Base-by-base conservation (phyloP, 1,140 invertebrate genomes). In the Nilaparvata lugens region DNA sequence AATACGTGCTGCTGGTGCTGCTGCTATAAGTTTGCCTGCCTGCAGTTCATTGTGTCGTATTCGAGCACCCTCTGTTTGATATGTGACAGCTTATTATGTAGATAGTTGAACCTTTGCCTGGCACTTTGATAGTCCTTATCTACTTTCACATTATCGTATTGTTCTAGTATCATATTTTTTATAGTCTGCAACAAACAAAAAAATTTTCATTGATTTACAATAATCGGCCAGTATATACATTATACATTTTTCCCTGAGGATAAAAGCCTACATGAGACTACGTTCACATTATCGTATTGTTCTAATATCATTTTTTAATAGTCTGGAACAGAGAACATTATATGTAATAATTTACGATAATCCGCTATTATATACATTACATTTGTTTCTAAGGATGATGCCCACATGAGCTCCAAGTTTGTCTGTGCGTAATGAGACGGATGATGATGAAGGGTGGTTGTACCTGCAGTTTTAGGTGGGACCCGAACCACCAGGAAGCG, bases 11-110 rank as follows among this genome's bases (percentile, higher is more conserved):
- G 61, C 55, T 62, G 52, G 25, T 55, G 21, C 52, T 62, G 28
- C 4, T 35, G 31, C 31, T 35, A 35, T 35, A 35, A 35, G 3
- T 56, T 56, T 2, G 51, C 51, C 45, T 1, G 45, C 16, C 45
- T 2, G 45, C 45, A 11, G 2, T 48, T 9, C 2, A 23, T 9
- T 4, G 45, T 23, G 69, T 95, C 91, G 75, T 88, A 95, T 21
- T 92, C 88, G 57, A 79, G 70, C 16, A 95, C 89, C 69, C 93
- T 79, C 65, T 82, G 80, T 75, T 95, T 95, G 71, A 95, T 93
- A 73, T 94, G 88, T 61, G 87, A 87, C 72, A 96, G 78, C 73
- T 95, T 96, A 54, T 85, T 84, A 71, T 95, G 91, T 65, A 96
- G 79, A 74, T 91, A 93, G 62, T 89, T 80, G 72, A 92, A 91